A percentile compares a stretch with the other conserved stretches of the same genome.
phyloP scores from a whole-genome alignment of 2,113 vertebrate genomes.

The Rana temporaria region DNA sequence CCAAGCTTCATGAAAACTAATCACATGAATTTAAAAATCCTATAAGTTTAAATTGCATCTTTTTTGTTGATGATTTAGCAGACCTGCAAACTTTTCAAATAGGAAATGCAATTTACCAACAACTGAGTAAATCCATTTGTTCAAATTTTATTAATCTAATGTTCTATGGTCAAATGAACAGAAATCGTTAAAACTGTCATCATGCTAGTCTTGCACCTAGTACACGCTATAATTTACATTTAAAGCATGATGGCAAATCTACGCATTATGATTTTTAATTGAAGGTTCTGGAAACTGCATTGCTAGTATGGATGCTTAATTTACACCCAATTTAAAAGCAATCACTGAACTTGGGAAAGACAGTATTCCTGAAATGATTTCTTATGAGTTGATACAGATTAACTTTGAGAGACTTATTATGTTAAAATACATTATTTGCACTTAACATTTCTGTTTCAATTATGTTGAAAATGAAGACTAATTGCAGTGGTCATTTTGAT shows the following conservation, averaged over 20 bases:
- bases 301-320: conserved; percentile 62
- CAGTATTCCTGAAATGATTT: conserved; percentile 42
- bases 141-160: conserved; percentile 64
- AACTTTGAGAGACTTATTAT: conserved; percentile 39
- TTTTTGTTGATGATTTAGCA: conserved; percentile 56
- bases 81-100: conserved; percentile 44
- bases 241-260: conserved; percentile 64
- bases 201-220: conserved; percentile 60
- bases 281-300: conserved; percentile 60
- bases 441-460: conserved; percentile 48
- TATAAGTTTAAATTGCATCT: conserved; percentile 43
- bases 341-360: conserved; percentile 32
- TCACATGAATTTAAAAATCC: conserved; percentile 18
- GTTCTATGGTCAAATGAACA: conserved; percentile 63
- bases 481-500: conserved; percentile 60
- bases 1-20: conserved; percentile 29
- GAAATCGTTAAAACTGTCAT: conserved; percentile 66
- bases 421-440: conserved; percentile 41
- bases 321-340: conserved; percentile 58
- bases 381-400: conserved; percentile 44
- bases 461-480: conserved; percentile 23
- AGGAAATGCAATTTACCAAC: conserved; percentile 61
- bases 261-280: conserved; percentile 68
- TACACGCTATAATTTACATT: conserved; percentile 61
- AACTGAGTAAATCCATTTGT: conserved; percentile 61